A percentile compares a stretch with the other conserved stretches of the same genome.
These are phyloP conservation scores for Silurus lanzhouensis DNA, from an alignment of 2,797 vertebrate genomes.

Conservation along the genomic window DNA sequence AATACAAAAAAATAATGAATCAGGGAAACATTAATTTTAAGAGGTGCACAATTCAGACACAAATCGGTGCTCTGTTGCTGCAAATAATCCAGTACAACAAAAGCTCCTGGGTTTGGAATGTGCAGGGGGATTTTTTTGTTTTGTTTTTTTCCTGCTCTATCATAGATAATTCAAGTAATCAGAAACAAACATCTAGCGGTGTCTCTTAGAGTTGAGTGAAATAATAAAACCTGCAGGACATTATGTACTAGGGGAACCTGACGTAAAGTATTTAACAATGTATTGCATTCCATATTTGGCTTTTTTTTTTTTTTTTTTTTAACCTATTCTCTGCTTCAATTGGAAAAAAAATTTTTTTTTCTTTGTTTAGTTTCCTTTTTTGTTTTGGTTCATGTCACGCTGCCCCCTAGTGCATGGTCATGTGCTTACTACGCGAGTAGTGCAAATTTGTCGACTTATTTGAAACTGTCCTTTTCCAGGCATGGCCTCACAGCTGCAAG, in stretches of 20 bases:
- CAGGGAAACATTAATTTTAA: background rate
- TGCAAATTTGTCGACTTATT: background rate
- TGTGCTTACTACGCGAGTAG: background rate
- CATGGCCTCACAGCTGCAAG: conserved; percentile 98
- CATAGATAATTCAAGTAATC: background rate
- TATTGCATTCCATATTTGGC: background rate
- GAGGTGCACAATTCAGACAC: background rate
- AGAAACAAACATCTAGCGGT: background rate
- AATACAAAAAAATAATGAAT: background rate
- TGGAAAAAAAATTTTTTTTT: background rate
- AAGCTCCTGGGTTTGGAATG: background rate
- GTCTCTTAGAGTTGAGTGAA: background rate
- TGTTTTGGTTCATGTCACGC: background rate
- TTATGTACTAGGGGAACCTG: background rate
- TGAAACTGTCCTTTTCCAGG: conserved; percentile 66
- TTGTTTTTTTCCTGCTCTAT: background rate
- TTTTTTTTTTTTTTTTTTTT: background rate
- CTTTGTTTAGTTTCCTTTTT: background rate
- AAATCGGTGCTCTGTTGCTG: background rate
- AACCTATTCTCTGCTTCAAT: background rate
- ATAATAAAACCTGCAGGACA: background rate
- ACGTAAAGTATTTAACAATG: background rate
- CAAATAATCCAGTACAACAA: background rate
- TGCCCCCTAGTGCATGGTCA: background rate
- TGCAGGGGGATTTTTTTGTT: background rate